These are phyloP conservation scores for Amphiprion ocellaris DNA, from an alignment of 2,113 vertebrate species.

Conservation along the genomic window DNA sequence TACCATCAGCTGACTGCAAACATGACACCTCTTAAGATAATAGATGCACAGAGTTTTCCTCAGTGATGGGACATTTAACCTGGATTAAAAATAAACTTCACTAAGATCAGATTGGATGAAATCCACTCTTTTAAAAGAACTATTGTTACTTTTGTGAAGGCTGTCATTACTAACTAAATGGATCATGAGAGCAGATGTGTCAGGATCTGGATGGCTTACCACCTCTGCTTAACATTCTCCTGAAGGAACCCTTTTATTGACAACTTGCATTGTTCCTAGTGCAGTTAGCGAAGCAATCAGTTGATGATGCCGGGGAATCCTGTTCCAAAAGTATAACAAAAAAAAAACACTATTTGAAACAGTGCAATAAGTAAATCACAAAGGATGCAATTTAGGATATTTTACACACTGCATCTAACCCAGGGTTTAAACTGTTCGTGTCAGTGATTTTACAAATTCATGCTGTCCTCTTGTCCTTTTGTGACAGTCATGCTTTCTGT, in stretches of 20 bases:
- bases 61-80: not conserved
- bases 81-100: not conserved
- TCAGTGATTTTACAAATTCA: no score
- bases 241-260: not conserved
- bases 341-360: no score
- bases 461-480: no score
- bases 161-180: not conserved
- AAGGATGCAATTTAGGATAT: no score
- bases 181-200: not conserved
- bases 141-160: not conserved
- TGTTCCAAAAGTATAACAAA: not conserved
- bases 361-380: no score
- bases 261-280: not conserved
- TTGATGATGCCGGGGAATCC: not conserved
- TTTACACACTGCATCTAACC: no score
- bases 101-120: not conserved
- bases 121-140: not conserved
- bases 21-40: not conserved
- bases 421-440: no score
- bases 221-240: not conserved
- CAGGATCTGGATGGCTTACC: not conserved
- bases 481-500: no score
- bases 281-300: not conserved
- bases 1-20: conserved; percentile 20
- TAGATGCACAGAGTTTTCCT: not conserved